These are phyloP conservation scores for Leistus spinibarbis DNA, from an alignment of 2,888 invertebrate genomes.

Conservation along the genomic window DNA sequence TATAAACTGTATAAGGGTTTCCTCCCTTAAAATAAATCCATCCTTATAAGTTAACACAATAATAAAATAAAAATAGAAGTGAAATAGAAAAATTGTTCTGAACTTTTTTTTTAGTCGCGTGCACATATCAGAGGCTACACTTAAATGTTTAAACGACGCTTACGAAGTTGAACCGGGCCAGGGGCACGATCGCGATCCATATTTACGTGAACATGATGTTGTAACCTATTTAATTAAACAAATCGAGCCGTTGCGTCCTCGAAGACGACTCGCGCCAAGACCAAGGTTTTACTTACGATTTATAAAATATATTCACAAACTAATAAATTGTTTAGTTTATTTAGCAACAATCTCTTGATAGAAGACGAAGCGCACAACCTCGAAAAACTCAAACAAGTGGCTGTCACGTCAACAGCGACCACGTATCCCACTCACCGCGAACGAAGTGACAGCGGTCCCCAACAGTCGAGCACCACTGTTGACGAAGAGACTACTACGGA, in stretches of 20 bases:
- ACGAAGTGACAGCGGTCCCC: conserved; percentile 56
- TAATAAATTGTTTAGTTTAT: conserved; percentile 49
- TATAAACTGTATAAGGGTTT: too few relatives aligned
- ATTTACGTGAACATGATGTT: conserved; percentile 83
- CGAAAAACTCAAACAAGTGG: conserved; percentile 44
- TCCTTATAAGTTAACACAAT: too few relatives aligned
- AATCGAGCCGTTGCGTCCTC: conserved; percentile 72
- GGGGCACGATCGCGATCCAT: conserved; percentile 82
- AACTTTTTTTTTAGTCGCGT: conserved; percentile 73
- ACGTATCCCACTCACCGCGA: conserved; percentile 50
- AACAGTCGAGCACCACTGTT: conserved; percentile 57
- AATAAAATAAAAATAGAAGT: too few relatives aligned
- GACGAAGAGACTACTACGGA: conserved; percentile 82
- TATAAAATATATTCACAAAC: too few relatives aligned
- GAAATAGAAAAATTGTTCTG: not conserved
- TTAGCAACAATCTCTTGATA: conserved; percentile 56
- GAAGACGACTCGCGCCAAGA: conserved; percentile 59
- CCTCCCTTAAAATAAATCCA: too few relatives aligned
- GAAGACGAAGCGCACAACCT: conserved; percentile 49
- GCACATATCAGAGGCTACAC: conserved; percentile 91
- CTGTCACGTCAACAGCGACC: conserved; percentile 48
- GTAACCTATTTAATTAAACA: conserved; percentile 88
- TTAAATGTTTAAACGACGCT: conserved; percentile 81
- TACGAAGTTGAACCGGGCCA: conserved; percentile 95
- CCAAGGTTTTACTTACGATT: too few relatives aligned